These are phyloP conservation scores for Drosophila kikkawai DNA, from an alignment of 1,140 invertebrate species.

Conservation along the genomic window DNA sequence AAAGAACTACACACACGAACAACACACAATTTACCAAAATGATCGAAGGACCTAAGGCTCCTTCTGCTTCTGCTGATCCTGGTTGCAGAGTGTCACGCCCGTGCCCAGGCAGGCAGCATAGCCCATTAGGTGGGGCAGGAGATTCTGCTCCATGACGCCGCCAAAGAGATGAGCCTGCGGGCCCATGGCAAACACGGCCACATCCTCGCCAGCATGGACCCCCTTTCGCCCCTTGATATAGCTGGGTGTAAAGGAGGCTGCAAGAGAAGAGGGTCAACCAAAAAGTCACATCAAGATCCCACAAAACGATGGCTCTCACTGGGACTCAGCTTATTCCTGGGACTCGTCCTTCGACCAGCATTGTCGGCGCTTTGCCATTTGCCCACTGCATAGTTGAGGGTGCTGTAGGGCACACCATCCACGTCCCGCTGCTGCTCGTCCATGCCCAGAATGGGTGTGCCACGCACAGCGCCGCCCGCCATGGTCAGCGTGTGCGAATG, in stretches of 20 bases:
- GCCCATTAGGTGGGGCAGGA: slow-evolving; percentile 90
- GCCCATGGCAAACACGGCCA: slow-evolving; percentile 87
- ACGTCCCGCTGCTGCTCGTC: slow-evolving; percentile 48
- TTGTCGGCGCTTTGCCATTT: slow-evolving; percentile 86
- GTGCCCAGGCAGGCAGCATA: slow-evolving; percentile 87
- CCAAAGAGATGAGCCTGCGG: slow-evolving; percentile 91
- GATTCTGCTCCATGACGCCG: slow-evolving; percentile 91
- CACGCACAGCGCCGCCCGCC: slow-evolving; percentile 89
- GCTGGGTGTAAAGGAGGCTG: slow-evolving; percentile 85
- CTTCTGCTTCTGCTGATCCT: background rate
- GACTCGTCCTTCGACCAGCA: slow-evolving; percentile 54
- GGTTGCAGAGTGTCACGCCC: slow-evolving; percentile 50
- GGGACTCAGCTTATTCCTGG: slow-evolving; percentile 44
- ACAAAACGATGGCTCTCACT: slow-evolving; percentile 37
- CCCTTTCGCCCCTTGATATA: slow-evolving; percentile 84
- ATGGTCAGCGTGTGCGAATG: slow-evolving; percentile 89
- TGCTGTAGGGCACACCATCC: slow-evolving; percentile 87
- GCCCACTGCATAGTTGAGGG: slow-evolving; percentile 89
- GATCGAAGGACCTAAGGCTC: slow-evolving; percentile 3
- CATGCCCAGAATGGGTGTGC: slow-evolving; percentile 88
- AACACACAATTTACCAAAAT: slow-evolving; percentile 17
- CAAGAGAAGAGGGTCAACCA: background rate
- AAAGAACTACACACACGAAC: slow-evolving; percentile 2
- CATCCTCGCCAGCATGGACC: slow-evolving; percentile 90
- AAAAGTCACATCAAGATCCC: background rate